These are phyloP conservation scores for Penaeus japonicus DNA, from an alignment of 1,140 invertebrate genomes.

Conservation along the genomic window DNA sequence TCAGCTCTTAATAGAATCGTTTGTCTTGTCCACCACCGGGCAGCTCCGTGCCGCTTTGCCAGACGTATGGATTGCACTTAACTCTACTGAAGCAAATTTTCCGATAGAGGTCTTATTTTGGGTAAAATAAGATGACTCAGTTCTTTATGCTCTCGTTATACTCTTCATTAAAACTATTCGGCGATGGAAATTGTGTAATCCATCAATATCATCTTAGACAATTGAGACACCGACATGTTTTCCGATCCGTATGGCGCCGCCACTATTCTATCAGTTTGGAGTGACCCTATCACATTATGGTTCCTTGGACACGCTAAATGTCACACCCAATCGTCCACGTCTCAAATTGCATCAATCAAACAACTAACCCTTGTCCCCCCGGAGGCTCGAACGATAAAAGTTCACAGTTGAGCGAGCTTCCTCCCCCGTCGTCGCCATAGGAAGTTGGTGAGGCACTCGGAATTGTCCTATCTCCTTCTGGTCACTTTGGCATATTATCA, in stretches of 20 bases:
- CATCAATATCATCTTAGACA: no score
- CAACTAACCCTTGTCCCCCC: neutral
- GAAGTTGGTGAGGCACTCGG: neutral
- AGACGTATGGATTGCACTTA: no score
- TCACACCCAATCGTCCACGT: constrained; percentile 21
- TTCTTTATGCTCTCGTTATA: no score
- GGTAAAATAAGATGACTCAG: no score
- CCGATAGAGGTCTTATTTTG: no score
- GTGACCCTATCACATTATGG: neutral
- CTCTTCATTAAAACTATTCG: no score
- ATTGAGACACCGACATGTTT: neutral
- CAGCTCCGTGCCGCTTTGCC: neutral
- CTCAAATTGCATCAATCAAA: constrained; percentile 38
- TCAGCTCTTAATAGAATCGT: constrained; percentile 24
- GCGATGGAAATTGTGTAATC: no score
- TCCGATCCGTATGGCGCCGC: neutral
- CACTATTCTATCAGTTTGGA: constrained; percentile 3
- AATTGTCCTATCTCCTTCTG: constrained; percentile 27
- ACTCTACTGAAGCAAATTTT: no score
- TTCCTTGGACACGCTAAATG: neutral
- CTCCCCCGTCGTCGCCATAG: neutral
- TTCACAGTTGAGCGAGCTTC: neutral
- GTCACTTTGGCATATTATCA: constrained; percentile 38
- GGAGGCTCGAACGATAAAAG: neutral
- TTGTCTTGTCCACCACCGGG: neutral